Base-by-base conservation (phyloP, 1,140 invertebrate species). In the Pararge aegeria region DNA sequence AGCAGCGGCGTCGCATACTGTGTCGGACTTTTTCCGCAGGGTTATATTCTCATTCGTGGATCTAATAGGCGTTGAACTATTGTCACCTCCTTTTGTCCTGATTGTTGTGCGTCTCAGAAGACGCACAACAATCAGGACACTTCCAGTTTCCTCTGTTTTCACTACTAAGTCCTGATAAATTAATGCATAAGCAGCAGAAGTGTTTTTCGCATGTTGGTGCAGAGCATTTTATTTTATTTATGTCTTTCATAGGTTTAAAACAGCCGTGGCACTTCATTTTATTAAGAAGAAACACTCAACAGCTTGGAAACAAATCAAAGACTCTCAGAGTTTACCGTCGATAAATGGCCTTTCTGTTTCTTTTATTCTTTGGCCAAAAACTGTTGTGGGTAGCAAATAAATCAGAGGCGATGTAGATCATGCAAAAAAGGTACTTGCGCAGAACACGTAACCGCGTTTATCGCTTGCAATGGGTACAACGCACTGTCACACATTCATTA, bases 121-220 rank as follows among this genome's bases (percentile, higher is more conserved):
- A n/a, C n/a, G 60, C 60, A 5, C 16, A 56, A 37, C 60, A 61
- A 15, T 55, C 51, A 5, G 46, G 52, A 50, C 59, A 61, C 34
- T 27, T 13, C 46, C 51, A 61, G 5, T 18, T 20, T 20, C 49
- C 49, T 40, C 44, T 30, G 2, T 38, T 7, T 9, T 61, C 58
- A 6, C 27, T 12, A 10, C 51, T 34, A 19, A 61, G 19, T 9
- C 16, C 27, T 16, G 16, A n/a, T 34, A 27, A 13, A 37, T 61
- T 54, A 4, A 61, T 38, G 9, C 58, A 61, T 2, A 34, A 18
- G 5, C 15, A 16, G 34, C 55, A 50, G 20, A 50, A 58, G 29
- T 12, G 21, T 19, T 42, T 58, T 15, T 58, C 6, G 13, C 55
- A 58, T 16, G 6, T 2, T 10, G 27, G 15, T n/a, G 53, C 42